These are phyloP conservation scores for Trichonephila clavipes DNA, from an alignment of 1,140 invertebrate genomes.

Conservation along the genomic window DNA sequence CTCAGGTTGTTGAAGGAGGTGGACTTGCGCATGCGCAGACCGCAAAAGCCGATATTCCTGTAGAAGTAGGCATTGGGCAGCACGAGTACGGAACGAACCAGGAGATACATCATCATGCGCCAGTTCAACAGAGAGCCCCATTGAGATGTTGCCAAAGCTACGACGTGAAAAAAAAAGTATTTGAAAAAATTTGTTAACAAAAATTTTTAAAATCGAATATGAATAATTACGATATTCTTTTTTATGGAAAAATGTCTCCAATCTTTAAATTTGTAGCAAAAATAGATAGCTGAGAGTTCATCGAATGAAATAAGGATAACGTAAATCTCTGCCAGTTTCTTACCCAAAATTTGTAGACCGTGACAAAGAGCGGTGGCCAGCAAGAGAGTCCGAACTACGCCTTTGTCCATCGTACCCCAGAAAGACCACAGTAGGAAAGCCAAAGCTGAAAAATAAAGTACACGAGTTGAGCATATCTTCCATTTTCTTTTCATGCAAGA, in stretches of 20 bases:
- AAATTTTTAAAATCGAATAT: neutral
- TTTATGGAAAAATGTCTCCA: no score
- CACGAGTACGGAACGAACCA: conserved; percentile 8
- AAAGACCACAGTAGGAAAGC: conserved; percentile 80
- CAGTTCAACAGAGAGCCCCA: conserved; percentile 38
- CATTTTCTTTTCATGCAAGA: no score
- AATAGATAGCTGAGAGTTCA: no score
- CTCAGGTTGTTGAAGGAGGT: conserved; percentile 77
- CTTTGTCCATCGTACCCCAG: conserved; percentile 79
- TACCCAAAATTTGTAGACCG: conserved; percentile 79
- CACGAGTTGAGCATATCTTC: neutral
- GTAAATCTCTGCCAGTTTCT: neutral
- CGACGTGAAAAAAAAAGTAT: neutral
- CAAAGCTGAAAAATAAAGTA: conserved; percentile 78
- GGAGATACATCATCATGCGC: conserved; percentile 24
- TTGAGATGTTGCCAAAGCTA: conserved; percentile 29
- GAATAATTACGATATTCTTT: no score
- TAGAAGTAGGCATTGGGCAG: conserved; percentile 77
- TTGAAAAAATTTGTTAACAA: neutral
- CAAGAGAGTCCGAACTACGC: conserved; percentile 79
- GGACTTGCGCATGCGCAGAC: conserved; percentile 76
- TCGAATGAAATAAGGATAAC: no score
- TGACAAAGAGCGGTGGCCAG: conserved; percentile 79
- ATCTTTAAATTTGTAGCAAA: no score
- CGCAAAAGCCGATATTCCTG: conserved; percentile 75